A percentile compares a stretch with the other conserved stretches of the same genome.
phyloP scores from a whole-genome alignment of 1,140 invertebrate species.

The Mercenaria mercenaria region DNA sequence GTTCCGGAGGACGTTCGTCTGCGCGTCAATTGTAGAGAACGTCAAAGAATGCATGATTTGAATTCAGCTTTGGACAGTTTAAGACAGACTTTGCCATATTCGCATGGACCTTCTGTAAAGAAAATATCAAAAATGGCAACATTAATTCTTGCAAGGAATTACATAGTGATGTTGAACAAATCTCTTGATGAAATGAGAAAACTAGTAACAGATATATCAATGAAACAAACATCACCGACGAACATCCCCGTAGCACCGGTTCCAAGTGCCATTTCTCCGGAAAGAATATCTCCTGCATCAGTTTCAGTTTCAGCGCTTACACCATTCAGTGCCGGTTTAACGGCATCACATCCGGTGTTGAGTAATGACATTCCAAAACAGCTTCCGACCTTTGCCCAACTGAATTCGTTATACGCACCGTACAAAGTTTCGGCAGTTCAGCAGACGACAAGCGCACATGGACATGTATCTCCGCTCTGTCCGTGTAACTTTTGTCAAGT shows the following conservation, averaged over 20 bases:
- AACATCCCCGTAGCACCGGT: not conserved
- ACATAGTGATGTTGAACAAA: conserved; percentile 79
- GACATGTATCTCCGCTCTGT: not conserved
- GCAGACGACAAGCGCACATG: not conserved
- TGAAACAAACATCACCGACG: not conserved
- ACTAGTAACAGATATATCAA: conserved; percentile 74
- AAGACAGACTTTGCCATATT: conserved; percentile 80
- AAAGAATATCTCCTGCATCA: not conserved
- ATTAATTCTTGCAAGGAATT: conserved; percentile 78
- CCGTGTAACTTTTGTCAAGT: conserved; percentile 55
- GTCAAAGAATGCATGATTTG: conserved; percentile 85
- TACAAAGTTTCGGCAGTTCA: not conserved
- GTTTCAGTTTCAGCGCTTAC: not conserved
- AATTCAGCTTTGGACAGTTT: conserved; percentile 85
- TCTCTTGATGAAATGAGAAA: conserved; percentile 76
- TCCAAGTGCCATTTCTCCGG: not conserved
- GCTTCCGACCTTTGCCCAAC: not conserved
- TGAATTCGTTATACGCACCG: not conserved
- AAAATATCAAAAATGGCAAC: conserved; percentile 82
- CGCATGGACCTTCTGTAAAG: conserved; percentile 77
- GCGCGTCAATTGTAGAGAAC: conserved; percentile 83
- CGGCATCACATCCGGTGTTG: not conserved
- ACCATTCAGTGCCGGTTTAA: not conserved
- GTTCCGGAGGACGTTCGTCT: conserved; percentile 80
- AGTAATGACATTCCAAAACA: conserved; percentile 1